Evolutionary conservation across 2,888 invertebrate genomes (phyloP).

Genomic region (Chrysina gloriosa): DNA sequence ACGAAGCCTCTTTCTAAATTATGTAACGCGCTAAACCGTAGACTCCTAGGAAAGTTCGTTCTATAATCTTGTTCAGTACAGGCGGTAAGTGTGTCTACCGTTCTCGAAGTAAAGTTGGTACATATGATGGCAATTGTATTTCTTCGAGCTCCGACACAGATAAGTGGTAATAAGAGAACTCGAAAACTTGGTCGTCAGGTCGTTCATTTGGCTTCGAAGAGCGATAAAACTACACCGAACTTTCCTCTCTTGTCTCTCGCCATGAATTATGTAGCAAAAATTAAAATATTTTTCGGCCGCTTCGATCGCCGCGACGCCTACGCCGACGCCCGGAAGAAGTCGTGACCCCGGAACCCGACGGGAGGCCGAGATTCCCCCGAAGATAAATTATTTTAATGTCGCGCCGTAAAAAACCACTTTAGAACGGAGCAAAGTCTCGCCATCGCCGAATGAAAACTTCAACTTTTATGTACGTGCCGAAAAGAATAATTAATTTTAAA

Average conservation of each 20-base stretch:
- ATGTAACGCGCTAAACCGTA: too few relatives aligned
- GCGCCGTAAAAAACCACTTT: conserved; percentile 33
- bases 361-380: conserved; percentile 18
- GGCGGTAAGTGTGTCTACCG: too few relatives aligned
- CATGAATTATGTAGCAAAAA: conserved; percentile 34
- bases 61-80: too few relatives aligned
- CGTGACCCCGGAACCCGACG: too few relatives aligned
- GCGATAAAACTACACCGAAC: conserved; percentile 7
- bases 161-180: not conserved
- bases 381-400: conserved; percentile 36
- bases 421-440: conserved; percentile 5
- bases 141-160: too few relatives aligned
- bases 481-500: conserved; percentile 30
- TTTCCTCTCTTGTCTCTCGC: conserved; percentile 5
- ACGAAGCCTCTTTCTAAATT: too few relatives aligned
- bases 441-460: conserved; percentile 22
- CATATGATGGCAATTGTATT: too few relatives aligned
- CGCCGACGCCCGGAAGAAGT: not conserved
- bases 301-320: not conserved
- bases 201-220: conserved; percentile 2
- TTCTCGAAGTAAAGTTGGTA: too few relatives aligned
- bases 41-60: too few relatives aligned
- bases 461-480: conserved; percentile 33
- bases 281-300: conserved; percentile 24
- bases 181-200: not conserved